Base-by-base conservation (phyloP, 2,113 vertebrate species). In the Arizona elegans region DNA sequence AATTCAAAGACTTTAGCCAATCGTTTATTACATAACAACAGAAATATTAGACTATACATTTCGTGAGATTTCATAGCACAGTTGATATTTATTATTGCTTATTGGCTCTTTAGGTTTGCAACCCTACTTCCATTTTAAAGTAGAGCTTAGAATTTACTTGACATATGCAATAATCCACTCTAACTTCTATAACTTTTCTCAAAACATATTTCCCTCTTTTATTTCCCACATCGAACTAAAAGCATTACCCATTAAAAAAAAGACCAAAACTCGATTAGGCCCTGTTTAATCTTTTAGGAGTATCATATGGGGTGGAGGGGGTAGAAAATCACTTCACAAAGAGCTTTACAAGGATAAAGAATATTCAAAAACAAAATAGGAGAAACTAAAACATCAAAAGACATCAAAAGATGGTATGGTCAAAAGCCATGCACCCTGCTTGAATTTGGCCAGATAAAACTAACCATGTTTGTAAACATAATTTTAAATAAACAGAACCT, bases 121-220 rank as follows among this genome's bases (percentile, higher is more conserved):
- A 24, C 3, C 47, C 86, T 52, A 52, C 26, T 26, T 52, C 24
- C 96, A 97, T 26, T 87, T 87, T 52, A 81, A 81, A 81, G 70
- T 81, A 81, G n/a, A 81, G 38, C 70, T 81, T 38, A 81, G n/a
- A 81, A 38, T 38, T 81, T 81, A 19, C n/a, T 81, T 81, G n/a
- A 38, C 8, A 95, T 86, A 97, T 96, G 97, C 97, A 12, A 52
- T 87, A 87, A 90, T 96, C 81, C 95, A 75, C 26, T 90, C 95
- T 94, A 93, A 93, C 13, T 95, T 95, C 43, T 54, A 15, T 94
- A 88, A 96, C 97, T 38, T 26, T 38, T 87, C 47, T 96, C 97
- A 92, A 88, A 91, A 96, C 91, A 92, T 59, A 56, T 93, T 95
- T 95, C 87, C 6, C 3, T 15, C 93, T 93, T 96, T 93, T 93